A percentile compares a stretch with the other conserved stretches of the same genome.
phyloP scores from a whole-genome alignment of 2,888 invertebrate species.

The Uropetala carovei region DNA sequence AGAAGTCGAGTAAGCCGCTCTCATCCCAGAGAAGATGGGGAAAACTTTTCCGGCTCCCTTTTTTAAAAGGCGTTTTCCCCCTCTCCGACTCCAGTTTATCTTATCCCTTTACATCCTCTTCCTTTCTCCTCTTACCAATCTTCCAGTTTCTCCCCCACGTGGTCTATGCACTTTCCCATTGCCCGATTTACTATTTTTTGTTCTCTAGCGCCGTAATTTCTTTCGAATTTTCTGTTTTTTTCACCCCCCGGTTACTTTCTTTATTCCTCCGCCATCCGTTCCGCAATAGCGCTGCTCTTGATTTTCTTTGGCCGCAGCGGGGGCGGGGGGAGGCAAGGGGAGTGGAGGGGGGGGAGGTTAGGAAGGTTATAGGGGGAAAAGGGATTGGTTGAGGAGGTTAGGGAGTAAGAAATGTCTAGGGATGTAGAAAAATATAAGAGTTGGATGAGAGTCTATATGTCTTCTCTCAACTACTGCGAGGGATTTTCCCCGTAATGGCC shows the following conservation, averaged over 20 bases:
- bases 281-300: background rate
- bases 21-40: background rate
- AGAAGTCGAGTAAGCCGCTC: constrained; percentile 3
- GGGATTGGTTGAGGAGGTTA: too few relatives aligned
- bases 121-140: background rate
- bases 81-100: background rate
- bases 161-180: background rate
- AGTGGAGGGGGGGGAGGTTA: too few relatives aligned
- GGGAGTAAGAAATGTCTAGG: too few relatives aligned
- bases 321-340: background rate
- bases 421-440: too few relatives aligned
- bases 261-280: background rate
- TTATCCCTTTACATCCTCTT: background rate
- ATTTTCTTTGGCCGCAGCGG: background rate
- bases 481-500: too few relatives aligned
- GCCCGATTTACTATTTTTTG: background rate
- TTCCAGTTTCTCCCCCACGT: background rate
- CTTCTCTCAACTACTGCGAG: too few relatives aligned
- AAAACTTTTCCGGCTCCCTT: constrained; percentile 27
- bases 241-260: background rate
- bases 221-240: too few relatives aligned
- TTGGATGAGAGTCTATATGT: too few relatives aligned
- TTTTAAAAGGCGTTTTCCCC: background rate
- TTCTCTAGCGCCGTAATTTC: too few relatives aligned
- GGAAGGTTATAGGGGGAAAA: background rate